A percentile compares a stretch with the other conserved stretches of the same genome.
Conservation (phyloP, 2,797 vertebrate species). For the Lagodon rhomboides region DNA sequence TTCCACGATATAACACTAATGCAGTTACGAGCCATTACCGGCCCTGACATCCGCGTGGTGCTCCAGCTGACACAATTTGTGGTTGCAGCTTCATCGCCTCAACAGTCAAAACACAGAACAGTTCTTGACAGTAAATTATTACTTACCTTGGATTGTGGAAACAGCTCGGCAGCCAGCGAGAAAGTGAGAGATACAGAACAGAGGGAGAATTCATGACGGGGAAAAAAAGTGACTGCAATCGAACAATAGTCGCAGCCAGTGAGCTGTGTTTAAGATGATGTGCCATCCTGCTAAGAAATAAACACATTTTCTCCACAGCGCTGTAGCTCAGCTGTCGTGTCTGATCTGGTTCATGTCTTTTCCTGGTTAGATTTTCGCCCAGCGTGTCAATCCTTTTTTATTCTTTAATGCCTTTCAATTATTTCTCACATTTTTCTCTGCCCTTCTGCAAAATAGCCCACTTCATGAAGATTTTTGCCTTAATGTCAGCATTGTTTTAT, state of each 20-base stretch:
- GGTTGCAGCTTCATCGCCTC: slow-evolving; percentile 63
- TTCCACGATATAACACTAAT: slow-evolving; percentile 55
- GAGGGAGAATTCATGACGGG: slow-evolving; percentile 31
- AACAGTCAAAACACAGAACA: slow-evolving; percentile 64
- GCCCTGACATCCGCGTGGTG: slow-evolving; percentile 49
- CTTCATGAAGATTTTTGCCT: not conserved
- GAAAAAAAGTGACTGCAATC: slow-evolving; percentile 39
- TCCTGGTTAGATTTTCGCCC: slow-evolving; percentile 24
- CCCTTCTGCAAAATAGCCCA: not conserved
- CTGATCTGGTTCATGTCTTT: slow-evolving; percentile 4
- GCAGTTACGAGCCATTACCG: slow-evolving; percentile 58
- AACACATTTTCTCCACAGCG: slow-evolving; percentile 2
- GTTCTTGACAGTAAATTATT: slow-evolving; percentile 68
- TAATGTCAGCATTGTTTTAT: not conserved
- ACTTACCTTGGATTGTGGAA: slow-evolving; percentile 53
- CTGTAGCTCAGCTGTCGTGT: slow-evolving; percentile 4
- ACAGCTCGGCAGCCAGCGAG: slow-evolving; percentile 25
- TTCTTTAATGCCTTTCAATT: not conserved
- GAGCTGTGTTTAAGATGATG: slow-evolving; percentile 45
- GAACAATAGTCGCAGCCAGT: slow-evolving; percentile 31
- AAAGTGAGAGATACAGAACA: slow-evolving; percentile 36
- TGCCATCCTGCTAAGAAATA: slow-evolving; percentile 26
- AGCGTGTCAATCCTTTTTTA: not conserved
- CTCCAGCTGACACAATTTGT: slow-evolving; percentile 69
- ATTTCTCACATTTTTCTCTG: not conserved